These are phyloP conservation scores for Heterodera carotae DNA, from an alignment of 1,140 invertebrate species.

Conservation along the genomic window DNA sequence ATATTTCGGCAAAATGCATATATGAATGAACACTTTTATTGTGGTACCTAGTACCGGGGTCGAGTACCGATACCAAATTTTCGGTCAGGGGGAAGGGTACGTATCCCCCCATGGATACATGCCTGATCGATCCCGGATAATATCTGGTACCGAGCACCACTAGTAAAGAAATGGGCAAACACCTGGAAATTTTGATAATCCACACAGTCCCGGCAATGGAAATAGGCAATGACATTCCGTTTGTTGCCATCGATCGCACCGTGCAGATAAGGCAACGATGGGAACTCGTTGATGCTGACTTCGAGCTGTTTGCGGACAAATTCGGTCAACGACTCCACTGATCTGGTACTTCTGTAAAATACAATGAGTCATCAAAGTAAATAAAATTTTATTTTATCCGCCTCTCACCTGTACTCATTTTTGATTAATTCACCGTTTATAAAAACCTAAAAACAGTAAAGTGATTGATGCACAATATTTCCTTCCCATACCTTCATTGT, in stretches of 20 bases:
- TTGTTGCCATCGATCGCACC: constrained; percentile 52
- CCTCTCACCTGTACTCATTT: constrained; percentile 64
- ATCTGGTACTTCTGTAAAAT: constrained; percentile 53
- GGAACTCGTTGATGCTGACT: constrained; percentile 60
- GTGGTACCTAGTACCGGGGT: too few species aligned
- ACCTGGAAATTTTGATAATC: constrained; percentile 63
- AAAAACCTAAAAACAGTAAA: constrained; percentile 55
- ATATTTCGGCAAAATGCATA: too few species aligned
- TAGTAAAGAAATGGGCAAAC: too few species aligned
- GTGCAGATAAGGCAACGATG: constrained; percentile 46
- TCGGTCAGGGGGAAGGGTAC: too few species aligned
- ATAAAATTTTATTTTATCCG: constrained; percentile 1
- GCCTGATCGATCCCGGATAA: too few species aligned
- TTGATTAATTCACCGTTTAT: constrained; percentile 64
- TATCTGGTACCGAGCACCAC: too few species aligned
- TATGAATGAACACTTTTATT: too few species aligned
- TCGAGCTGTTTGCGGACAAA: constrained; percentile 62
- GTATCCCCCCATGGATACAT: too few species aligned
- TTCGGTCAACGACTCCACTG: constrained; percentile 61
- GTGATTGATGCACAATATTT: constrained; percentile 78
- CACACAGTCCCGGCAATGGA: constrained; percentile 49
- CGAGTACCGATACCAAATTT: too few species aligned
- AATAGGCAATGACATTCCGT: constrained; percentile 62
- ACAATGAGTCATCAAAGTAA: background rate
- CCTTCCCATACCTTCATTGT: constrained; percentile 81